phyloP scores from a whole-genome alignment of 2,888 invertebrate genomes.

The Platycheirus albimanus region DNA sequence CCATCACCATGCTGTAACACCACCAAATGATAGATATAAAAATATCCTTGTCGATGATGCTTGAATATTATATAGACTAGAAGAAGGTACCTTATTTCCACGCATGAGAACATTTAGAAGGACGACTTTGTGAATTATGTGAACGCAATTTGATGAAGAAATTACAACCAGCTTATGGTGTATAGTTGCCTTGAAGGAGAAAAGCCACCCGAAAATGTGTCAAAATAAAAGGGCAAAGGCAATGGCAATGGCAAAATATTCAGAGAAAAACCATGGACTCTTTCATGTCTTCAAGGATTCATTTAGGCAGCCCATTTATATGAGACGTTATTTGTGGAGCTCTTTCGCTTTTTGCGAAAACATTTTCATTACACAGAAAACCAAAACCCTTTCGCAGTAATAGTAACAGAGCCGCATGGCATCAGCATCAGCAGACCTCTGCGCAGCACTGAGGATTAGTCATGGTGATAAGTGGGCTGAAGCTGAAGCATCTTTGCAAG shows the following conservation, averaged over 20 bases:
- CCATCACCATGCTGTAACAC: not conserved
- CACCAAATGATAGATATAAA: conserved; percentile 23
- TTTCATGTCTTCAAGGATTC: conserved; percentile 42
- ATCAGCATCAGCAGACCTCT: conserved; percentile 25
- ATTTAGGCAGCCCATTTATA: conserved; percentile 48
- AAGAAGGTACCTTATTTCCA: conserved; percentile 24
- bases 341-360: not conserved
- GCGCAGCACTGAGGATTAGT: conserved; percentile 45
- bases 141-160: conserved; percentile 47
- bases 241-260: too few species aligned
- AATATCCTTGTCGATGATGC: conserved; percentile 32
- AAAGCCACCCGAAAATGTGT: conserved; percentile 19
- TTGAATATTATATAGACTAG: not conserved
- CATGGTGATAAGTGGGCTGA: conserved; percentile 27
- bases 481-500: conserved; percentile 29
- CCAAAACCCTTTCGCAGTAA: conserved; percentile 49
- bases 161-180: conserved; percentile 48
- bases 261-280: not conserved
- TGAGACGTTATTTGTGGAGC: conserved; percentile 23
- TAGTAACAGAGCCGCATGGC: conserved; percentile 31
- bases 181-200: conserved; percentile 28
- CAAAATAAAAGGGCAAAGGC: conserved; percentile 25
- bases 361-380: conserved; percentile 39
- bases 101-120: conserved; percentile 24
- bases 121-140: conserved; percentile 44